These are phyloP conservation scores for Platichthys flesus DNA, from an alignment of 2,113 vertebrate species.

Conservation along the genomic window DNA sequence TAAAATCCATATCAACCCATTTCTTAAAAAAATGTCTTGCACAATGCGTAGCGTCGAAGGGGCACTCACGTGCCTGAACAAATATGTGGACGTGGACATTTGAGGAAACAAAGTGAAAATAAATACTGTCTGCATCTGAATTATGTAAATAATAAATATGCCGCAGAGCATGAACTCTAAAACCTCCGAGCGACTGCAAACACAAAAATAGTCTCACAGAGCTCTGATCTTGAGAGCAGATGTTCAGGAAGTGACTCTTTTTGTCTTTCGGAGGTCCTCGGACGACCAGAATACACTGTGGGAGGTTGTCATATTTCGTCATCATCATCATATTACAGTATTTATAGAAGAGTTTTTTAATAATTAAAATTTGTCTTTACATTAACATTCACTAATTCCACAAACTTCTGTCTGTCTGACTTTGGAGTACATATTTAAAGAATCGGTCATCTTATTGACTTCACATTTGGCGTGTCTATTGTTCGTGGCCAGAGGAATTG, in stretches of 20 bases:
- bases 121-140: constrained; percentile 73
- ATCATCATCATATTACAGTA: neutral
- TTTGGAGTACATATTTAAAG: too few species aligned
- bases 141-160: constrained; percentile 79
- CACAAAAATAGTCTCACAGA: constrained; percentile 71
- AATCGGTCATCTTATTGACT: too few species aligned
- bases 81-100: constrained; percentile 62
- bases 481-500: too few species aligned
- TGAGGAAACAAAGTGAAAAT: constrained; percentile 76
- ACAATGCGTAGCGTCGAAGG: neutral
- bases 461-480: too few species aligned
- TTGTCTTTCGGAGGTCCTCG: constrained; percentile 60
- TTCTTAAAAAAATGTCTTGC: neutral
- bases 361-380: too few species aligned
- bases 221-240: constrained; percentile 80
- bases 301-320: constrained; percentile 30
- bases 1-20: neutral
- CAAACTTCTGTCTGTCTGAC: too few species aligned
- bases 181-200: constrained; percentile 70
- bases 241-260: constrained; percentile 81
- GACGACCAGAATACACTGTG: constrained; percentile 48
- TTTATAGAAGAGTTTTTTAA: neutral
- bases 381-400: too few species aligned
- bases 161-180: constrained; percentile 64
- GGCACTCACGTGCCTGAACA: constrained; percentile 72